Base-by-base conservation (phyloP, 2,888 invertebrate species). In the Stomorhina lunata region DNA sequence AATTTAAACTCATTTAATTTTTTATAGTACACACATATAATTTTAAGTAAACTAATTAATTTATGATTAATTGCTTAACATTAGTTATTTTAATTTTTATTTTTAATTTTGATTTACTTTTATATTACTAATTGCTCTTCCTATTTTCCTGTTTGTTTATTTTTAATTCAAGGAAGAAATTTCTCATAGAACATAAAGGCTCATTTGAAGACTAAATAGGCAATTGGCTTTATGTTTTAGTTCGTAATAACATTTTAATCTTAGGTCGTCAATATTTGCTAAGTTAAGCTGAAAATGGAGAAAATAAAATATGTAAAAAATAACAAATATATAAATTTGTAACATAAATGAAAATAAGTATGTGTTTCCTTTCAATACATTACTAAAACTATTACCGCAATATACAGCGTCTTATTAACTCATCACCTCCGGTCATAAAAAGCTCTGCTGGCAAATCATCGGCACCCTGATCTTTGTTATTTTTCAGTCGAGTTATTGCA, bases 291-390 rank as follows among this genome's bases (percentile, higher is more conserved):
- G 43, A 57, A 40, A 68, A 37, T 15, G 20, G 9, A 29, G 77
- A 71, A 57, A 43, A 65, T n/a, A 29, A 80, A 53, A 40, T 29
- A 17, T 48, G 25, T 65, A 53, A 43, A 78, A 78, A 73, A 80
- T 40, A 76, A 71, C 34, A 72, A 72, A 72, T 75, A 72, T 48
- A 80, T 65, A 75, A 55, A 76, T 80, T 76, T 80, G 76, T 76
- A 76, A 75, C 37, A 69, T 57, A 75, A 50, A 29, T 27, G 27
- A 17, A 29, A n/a, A 17, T 12, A 32, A 34, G n/a, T n/a, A n/a
- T 15, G 27, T 20, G 17, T 59, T 59, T 48, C n/a, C n/a, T n/a
- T n/a, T n/a, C n/a, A n/a, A n/a, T n/a, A n/a, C n/a, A n/a, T n/a
- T n/a, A n/a, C n/a, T n/a, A n/a, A n/a, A n/a, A n/a, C n/a, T n/a